Evolutionary conservation across 2,113 vertebrate genomes (phyloP), one percentile per base, ranked within the genome.

Genomic region (Rhagologus leucostigma): DNA sequence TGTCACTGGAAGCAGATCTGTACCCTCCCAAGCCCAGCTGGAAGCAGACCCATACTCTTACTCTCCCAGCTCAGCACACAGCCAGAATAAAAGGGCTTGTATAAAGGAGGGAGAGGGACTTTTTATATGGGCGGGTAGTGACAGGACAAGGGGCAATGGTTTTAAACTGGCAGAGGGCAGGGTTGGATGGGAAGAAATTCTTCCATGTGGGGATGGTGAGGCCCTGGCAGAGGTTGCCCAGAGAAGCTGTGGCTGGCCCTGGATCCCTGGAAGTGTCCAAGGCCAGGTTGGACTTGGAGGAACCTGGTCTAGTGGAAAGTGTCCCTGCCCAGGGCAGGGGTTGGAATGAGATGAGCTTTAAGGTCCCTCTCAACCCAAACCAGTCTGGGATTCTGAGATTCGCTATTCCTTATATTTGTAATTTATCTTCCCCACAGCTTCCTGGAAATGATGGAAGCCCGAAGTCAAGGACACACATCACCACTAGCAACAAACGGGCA

Each of bases 401-500:
- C 2, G 16, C 57, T 24, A 11, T n/a, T 60, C 55, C 47, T 81
- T 20, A 17, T 21, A 17, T 85, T 74, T 87, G 33, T 39, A 24
- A 87, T 90, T 87, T 79, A 2, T 74, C 50, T 93, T 65, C 29
- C 47, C 62, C 84, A 27, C 98, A 99, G 99, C 88, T 99, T 99
- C 95, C 97, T 99, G 26, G 99, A 99, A 89, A 98, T 99, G 98
- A 96, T 99, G 97, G 99, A 99, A 88, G 96, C 98, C 8, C 98
- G 98, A 74, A 98, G 97, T 89, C 99, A 99, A 32, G 98, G 98
- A 50, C 98, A 98, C 7, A 79, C 96, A 0, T 98, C 98, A 3
- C 98, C 99, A 0, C 97, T 97, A 17, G 96, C 98, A 3, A 90
- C 99, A 16, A 99, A 99, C 0, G 99, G 99, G 37, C 99, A 99